Percentiles rank a stretch among this genome's conserved stretches.
Evolutionary conservation across 2,113 vertebrate species (phyloP).

Genomic region (Uria lomvia): DNA sequence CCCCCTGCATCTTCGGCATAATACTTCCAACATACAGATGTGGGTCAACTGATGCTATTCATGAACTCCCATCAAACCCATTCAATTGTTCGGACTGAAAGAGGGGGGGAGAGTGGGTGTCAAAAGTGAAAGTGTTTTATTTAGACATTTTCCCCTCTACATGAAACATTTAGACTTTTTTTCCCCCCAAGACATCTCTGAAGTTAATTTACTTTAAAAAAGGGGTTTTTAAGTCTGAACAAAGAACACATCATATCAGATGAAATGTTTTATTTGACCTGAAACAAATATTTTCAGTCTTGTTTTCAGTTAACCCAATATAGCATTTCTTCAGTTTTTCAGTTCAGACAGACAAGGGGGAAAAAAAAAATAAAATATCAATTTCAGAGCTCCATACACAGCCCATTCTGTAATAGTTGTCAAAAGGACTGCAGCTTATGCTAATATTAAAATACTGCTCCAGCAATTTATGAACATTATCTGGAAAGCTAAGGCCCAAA

Average conservation of each 20-base stretch:
- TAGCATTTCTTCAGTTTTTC: background rate
- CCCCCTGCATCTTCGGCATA: background rate
- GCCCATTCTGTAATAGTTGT: background rate
- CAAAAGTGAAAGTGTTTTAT: background rate
- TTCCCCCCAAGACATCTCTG: background rate
- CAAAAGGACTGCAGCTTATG: background rate
- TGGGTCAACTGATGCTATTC: background rate
- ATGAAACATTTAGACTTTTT: background rate
- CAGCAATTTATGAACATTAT: conserved; percentile 47
- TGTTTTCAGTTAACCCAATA: background rate
- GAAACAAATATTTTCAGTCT: conserved; percentile 8
- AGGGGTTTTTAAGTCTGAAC: background rate
- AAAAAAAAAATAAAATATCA: background rate
- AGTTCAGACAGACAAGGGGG: background rate
- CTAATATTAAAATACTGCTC: conserved; percentile 29
- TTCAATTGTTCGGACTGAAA: background rate
- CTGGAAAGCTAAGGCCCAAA: conserved; percentile 5
- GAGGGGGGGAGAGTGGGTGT: background rate
- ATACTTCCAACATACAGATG: background rate
- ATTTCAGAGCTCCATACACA: background rate
- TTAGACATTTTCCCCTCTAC: background rate
- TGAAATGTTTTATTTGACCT: conserved; percentile 12
- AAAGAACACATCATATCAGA: background rate
- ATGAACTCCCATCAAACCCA: background rate
- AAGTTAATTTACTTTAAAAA: background rate